Evolutionary conservation across 1,140 invertebrate species (phyloP), one percentile per base, ranked within the genome.

Genomic region (Popillia japonica): DNA sequence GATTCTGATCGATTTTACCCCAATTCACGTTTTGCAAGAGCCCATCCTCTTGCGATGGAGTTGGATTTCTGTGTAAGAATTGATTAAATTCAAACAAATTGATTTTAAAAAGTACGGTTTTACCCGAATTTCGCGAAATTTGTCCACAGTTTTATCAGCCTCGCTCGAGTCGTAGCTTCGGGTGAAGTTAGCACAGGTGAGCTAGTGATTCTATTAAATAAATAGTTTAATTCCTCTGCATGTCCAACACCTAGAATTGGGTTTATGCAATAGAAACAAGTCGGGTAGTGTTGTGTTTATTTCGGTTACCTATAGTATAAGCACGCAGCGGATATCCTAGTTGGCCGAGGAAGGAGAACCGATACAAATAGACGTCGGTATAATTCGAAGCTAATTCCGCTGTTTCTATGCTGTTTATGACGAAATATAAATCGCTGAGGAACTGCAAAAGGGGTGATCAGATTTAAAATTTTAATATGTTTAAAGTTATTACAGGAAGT

Each of bases 111-210:
- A 4, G 3, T 14, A 6, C 17, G 2, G 6, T 3, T 22, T 68
- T 68, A 68, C 61, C 61, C 61, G 10, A 7, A 22, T 68, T 68
- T 68, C 11, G 61, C 61, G 22, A 68, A 68, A 14, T 68, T 68
- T 1, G 61, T 34, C 61, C 61, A 68, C 6, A 68, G 7, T 11
- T 20, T 17, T 27, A 68, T 14, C 27, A 68, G 1, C 20, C 61
- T 68, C 9, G 22, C 17, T 22, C 20, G 61, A 9, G 61, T 68
- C 3, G 0, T 2, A 14, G 11, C 10, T 11, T 68, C 61, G 0
- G 61, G 17, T 22, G 17, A 3, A 3, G 17, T 34, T 68, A 68
- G 20, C 22, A 34, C 11, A 14, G 27, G 61, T 14, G 61, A 22
- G 22, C 61, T 68, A 1, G 61, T 34, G 27, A 34, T 27, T 68